Conservation (phyloP, 2,113 vertebrate species). For the Sakesphorus luctuosus region DNA sequence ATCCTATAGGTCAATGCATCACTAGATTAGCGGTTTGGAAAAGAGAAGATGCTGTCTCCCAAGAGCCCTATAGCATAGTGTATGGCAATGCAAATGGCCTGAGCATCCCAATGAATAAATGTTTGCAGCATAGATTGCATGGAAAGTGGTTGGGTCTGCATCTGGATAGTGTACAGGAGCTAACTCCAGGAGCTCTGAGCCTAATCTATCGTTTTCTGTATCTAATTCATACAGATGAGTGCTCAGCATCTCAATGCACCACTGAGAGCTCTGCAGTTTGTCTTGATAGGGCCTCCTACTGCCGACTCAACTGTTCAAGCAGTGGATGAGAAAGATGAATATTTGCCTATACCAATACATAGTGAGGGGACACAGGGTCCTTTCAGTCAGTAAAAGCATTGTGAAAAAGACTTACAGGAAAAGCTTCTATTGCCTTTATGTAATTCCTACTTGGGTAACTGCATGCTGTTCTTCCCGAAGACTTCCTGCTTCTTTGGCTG, state of each 20-base stretch:
- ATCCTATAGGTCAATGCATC: neutral
- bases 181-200: neutral
- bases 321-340: neutral
- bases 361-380: neutral
- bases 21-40: neutral
- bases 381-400: neutral
- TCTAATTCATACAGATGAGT: neutral
- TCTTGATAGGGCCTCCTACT: neutral
- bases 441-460: neutral
- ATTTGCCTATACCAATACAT: neutral
- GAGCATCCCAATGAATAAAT: neutral
- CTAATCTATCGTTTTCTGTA: neutral
- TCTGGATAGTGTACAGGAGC: neutral
- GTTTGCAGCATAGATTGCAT: neutral
- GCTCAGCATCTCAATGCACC: neutral
- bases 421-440: neutral
- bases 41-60: neutral
- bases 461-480: neutral
- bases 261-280: neutral
- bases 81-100: neutral
- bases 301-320: neutral
- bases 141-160: neutral
- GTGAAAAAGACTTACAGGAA: neutral
- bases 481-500: neutral
- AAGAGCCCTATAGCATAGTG: neutral